phyloP scores from a whole-genome alignment of 2,888 invertebrate genomes.

The Scaptomyza polygonia region DNA sequence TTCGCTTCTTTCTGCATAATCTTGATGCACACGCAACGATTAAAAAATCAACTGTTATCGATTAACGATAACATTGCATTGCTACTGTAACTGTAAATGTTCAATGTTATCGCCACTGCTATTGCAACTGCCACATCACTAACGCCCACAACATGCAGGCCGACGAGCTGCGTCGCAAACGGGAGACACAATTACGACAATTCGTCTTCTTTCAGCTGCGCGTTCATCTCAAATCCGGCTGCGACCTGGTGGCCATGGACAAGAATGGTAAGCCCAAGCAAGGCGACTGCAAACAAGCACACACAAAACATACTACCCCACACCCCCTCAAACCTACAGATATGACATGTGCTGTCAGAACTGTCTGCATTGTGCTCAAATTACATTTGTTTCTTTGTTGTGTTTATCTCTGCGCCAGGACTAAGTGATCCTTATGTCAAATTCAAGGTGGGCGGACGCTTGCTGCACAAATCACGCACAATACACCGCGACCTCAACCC shows the following conservation, averaged over 20 bases:
- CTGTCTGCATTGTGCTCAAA: conserved; percentile 5
- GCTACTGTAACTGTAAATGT: conserved; percentile 10
- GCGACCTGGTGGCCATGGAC: conserved; percentile 96
- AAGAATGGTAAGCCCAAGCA: conserved; percentile 90
- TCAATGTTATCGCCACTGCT: conserved; percentile 8
- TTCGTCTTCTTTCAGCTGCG: conserved; percentile 96
- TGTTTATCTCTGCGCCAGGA: conserved; percentile 86
- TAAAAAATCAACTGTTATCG: conserved; percentile 17
- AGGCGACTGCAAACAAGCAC: background rate
- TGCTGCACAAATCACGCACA: conserved; percentile 96
- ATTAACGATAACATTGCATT: conserved; percentile 31
- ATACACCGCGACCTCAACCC: conserved; percentile 98
- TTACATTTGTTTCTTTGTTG: conserved; percentile 42
- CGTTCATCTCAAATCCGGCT: conserved; percentile 94
- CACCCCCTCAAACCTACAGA: background rate
- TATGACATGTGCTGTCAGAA: conserved; percentile 19
- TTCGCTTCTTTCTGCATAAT: conserved; percentile 62
- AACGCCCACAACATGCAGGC: conserved; percentile 81
- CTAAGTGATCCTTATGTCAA: conserved; percentile 99
- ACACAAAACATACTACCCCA: background rate
- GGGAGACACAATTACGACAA: conserved; percentile 91
- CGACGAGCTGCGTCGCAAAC: conserved; percentile 89
- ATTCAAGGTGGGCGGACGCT: conserved; percentile 94
- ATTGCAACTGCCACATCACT: conserved; percentile 16
- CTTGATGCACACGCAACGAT: conserved; percentile 55